phyloP scores from a whole-genome alignment of 2,797 vertebrate genomes.

The Rhadinocentrus ornatus region DNA sequence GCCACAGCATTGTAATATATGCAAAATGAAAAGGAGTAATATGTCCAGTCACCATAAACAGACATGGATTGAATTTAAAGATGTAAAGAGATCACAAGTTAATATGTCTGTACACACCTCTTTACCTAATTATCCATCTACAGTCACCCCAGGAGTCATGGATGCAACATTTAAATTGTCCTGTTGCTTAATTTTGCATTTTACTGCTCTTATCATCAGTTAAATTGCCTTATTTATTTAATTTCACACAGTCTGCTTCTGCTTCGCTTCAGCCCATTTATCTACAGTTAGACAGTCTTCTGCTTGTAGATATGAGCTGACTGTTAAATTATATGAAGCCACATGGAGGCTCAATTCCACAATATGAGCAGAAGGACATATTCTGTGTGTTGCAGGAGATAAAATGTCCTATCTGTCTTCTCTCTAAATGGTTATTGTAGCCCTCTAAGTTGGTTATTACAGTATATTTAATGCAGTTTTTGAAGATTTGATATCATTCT shows the following conservation, averaged over 20 bases:
- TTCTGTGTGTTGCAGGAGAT: slow-evolving; percentile 28
- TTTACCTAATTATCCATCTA: too few relatives aligned
- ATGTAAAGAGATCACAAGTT: neutral
- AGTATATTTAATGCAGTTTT: slow-evolving; percentile 40
- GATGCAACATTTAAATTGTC: neutral
- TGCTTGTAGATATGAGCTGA: slow-evolving; percentile 22
- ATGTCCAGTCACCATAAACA: too few relatives aligned
- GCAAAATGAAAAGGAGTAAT: too few relatives aligned
- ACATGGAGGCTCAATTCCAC: slow-evolving; percentile 5
- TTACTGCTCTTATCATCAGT: too few relatives aligned
- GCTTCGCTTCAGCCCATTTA: neutral
- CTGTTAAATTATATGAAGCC: slow-evolving; percentile 11
- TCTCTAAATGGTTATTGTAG: slow-evolving; percentile 48
- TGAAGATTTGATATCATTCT: slow-evolving; percentile 35
- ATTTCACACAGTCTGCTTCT: neutral
- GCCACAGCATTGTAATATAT: too few relatives aligned
- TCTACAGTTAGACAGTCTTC: slow-evolving; percentile 14
- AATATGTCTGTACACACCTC: too few relatives aligned
- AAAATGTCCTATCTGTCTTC: slow-evolving; percentile 37
- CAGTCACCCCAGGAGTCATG: neutral
- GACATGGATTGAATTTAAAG: neutral
- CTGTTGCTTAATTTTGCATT: neutral
- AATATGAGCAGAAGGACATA: slow-evolving; percentile 32
- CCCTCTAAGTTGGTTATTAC: slow-evolving; percentile 46
- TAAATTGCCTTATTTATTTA: slow-evolving; percentile 1